Percentiles rank a stretch among this genome's conserved stretches.
Evolutionary conservation across 2,888 invertebrate species (phyloP).

Genomic region (Alitta virens): DNA sequence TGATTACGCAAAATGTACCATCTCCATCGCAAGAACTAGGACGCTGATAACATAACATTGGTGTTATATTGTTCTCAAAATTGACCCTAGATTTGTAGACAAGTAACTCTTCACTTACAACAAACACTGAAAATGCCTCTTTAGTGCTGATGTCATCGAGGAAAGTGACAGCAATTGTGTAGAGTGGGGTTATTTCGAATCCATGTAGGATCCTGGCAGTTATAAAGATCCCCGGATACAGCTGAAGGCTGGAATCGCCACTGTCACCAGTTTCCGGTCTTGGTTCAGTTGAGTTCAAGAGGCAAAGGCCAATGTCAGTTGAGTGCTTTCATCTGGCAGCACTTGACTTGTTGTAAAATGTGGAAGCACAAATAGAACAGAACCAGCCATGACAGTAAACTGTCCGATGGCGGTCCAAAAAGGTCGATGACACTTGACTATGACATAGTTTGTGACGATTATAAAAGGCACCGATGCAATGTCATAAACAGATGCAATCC

Average conservation of each 20-base stretch:
- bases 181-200: conserved; percentile 1
- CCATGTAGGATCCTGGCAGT: conserved; percentile 5
- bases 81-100: too few species aligned
- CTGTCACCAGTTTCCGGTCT: not conserved
- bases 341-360: conserved; percentile 16
- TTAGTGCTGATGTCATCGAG: conserved; percentile 14
- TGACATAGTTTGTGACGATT: not conserved
- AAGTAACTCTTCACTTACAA: conserved; percentile 7
- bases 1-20: too few species aligned
- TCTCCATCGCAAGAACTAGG: too few species aligned
- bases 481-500: conserved; percentile 17
- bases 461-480: conserved; percentile 8
- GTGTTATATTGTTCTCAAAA: too few species aligned
- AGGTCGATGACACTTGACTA: conserved; percentile 2
- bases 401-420: conserved; percentile 11
- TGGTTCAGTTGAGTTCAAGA: too few species aligned
- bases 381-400: conserved; percentile 16
- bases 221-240: conserved; percentile 4
- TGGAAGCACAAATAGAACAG: conserved; percentile 24
- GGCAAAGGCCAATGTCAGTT: too few species aligned
- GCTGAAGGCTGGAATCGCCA: not conserved
- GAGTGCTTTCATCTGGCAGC: too few species aligned
- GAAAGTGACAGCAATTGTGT: conserved; percentile 12
- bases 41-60: too few species aligned
- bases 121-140: conserved; percentile 13